Evolutionary conservation across 1,140 invertebrate genomes (phyloP).

Genomic region (Listronotus oregonensis): DNA sequence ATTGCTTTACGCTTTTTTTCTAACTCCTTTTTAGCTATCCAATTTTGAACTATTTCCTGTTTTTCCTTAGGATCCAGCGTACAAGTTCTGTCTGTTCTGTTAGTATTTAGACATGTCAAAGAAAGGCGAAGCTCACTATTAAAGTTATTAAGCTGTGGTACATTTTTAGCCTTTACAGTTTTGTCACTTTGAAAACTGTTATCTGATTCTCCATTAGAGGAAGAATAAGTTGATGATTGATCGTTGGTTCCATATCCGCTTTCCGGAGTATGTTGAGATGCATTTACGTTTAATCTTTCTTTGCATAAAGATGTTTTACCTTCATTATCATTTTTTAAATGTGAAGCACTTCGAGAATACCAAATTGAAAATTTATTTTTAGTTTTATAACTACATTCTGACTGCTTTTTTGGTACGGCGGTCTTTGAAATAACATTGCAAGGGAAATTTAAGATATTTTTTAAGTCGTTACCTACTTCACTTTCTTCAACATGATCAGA

Average conservation of each 20-base stretch:
- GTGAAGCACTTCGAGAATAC: background rate
- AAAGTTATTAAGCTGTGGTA: background rate
- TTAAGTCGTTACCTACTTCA: background rate
- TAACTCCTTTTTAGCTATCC: slow-evolving; percentile 46
- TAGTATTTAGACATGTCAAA: slow-evolving; percentile 36
- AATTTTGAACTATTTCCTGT: slow-evolving; percentile 42
- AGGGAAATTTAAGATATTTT: background rate
- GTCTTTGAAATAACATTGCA: too few relatives aligned
- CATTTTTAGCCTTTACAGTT: slow-evolving; percentile 27
- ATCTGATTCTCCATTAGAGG: slow-evolving; percentile 21
- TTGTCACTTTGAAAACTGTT: slow-evolving; percentile 25
- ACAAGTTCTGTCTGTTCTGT: slow-evolving; percentile 21
- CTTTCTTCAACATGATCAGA: slow-evolving; percentile 1
- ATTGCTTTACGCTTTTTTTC: slow-evolving; percentile 39
- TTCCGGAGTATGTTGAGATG: slow-evolving; percentile 9
- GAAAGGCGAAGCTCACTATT: slow-evolving; percentile 41
- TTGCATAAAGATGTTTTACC: background rate
- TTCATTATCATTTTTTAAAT: background rate
- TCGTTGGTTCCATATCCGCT: slow-evolving; percentile 17
- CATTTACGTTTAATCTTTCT: background rate
- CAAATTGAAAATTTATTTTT: too few relatives aligned
- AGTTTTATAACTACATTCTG: too few relatives aligned
- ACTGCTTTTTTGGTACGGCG: too few relatives aligned
- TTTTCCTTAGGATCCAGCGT: slow-evolving; percentile 36
- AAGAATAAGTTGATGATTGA: slow-evolving; percentile 12